Percentiles rank a stretch among this genome's conserved stretches.
Conservation (phyloP, 2,113 vertebrate genomes). For the Elgaria multicarinata region DNA sequence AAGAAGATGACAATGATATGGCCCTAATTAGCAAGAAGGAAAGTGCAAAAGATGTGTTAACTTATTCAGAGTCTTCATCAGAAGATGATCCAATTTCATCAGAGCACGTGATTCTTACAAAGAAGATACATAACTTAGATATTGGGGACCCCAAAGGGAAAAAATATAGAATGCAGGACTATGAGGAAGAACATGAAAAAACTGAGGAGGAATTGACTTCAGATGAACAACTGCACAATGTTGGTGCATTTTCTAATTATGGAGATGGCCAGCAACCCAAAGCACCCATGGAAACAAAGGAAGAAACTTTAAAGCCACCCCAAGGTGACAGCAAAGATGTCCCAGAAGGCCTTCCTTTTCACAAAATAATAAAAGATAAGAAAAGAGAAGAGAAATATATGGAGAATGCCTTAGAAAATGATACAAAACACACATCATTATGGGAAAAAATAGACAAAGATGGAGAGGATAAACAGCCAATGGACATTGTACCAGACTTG, state of each 20-base stretch:
- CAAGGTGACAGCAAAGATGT: constrained; percentile 3
- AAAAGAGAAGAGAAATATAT: constrained; percentile 22
- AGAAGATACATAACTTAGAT: constrained; percentile 32
- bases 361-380: constrained; percentile 37
- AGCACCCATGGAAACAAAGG: constrained; percentile 23
- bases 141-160: constrained; percentile 39
- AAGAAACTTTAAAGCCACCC: constrained; percentile 40
- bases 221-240: neutral
- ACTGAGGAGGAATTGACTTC: neutral
- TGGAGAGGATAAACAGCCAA: neutral
- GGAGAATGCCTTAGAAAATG: constrained; percentile 48
- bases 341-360: constrained; percentile 24
- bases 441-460: constrained; percentile 36
- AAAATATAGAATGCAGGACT: neutral
- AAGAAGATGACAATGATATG: constrained; percentile 46
- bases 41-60: constrained; percentile 8
- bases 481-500: neutral
- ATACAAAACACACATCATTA: neutral
- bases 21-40: constrained; percentile 46
- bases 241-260: constrained; percentile 25
- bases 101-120: constrained; percentile 16
- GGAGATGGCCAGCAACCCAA: constrained; percentile 4
- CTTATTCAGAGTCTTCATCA: neutral
- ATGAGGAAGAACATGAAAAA: neutral
- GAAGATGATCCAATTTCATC: constrained; percentile 13